Base-by-base conservation (phyloP, 2,113 vertebrate genomes). In the Eubucco bourcierii region DNA sequence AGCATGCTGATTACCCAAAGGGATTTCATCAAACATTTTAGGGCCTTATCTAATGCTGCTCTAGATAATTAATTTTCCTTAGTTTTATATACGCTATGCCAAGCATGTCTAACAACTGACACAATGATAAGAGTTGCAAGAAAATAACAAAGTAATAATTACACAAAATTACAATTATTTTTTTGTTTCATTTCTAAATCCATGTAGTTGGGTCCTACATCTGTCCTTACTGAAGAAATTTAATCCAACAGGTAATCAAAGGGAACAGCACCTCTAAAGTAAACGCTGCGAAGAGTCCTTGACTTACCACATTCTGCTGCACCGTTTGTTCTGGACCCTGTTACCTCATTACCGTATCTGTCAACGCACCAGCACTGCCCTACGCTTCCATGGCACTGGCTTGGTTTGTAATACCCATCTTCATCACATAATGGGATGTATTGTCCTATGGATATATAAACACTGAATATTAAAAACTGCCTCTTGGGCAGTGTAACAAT, bases 361-460 rank as follows among this genome's bases (percentile, higher is more conserved):
- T 99, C 99, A 56, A 99, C 99, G 92, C 99, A 99, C 99, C 99
- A 99, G 95, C 99, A 99, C 91, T 99, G 99, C 16, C 99, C 99
- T 1, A 96, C 80, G 74, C 98, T 98, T 64, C 98, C 98, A 47
- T 99, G 99, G 87, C 99, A 99, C 90, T 99, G 99, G 14, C 98
- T 98, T 70, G 99, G 97, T 89, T 98, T 98, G 92, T 99, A 99
- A 95, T 99, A 99, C 9, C 99, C 99, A 27, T 99, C 98, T 92
- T 98, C 98, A 94, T 99, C 99, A 96, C 99, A 99, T 31, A 98
- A 97, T 12, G 99, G 99, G 55, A 99, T 93, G 91, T 99, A 99
- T 87, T 98, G 98, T 41, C 99, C 99, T 99, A 78, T 28, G 24
- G 24, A 95, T 9, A 66, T 1, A n/a, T 3, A 60, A 52, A 25